Conservation (phyloP, 2,797 vertebrate species). For the Poecilia gillii region DNA sequence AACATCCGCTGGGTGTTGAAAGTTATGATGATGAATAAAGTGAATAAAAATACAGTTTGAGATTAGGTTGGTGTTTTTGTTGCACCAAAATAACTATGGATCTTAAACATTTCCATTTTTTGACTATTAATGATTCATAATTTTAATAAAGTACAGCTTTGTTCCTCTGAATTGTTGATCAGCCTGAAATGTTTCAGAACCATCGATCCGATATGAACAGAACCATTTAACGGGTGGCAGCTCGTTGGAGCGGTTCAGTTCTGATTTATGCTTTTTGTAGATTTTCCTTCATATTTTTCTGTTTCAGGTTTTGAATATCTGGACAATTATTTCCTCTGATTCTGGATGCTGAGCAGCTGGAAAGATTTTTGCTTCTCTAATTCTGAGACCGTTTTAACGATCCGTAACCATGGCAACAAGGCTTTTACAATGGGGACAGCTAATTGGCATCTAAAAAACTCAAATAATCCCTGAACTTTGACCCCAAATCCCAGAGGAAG, state of each 20-base stretch:
- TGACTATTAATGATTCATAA: not conserved
- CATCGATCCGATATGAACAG: too few relatives aligned
- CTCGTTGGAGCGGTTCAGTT: too few relatives aligned
- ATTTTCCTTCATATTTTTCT: too few relatives aligned
- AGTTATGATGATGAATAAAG: not conserved
- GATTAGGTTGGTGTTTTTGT: not conserved
- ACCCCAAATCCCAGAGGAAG: too few relatives aligned
- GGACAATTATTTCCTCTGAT: not conserved
- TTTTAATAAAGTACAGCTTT: not conserved
- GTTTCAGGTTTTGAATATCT: not conserved
- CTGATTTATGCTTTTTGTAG: too few relatives aligned
- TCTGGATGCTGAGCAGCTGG: not conserved
- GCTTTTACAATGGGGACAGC: too few relatives aligned
- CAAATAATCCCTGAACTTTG: not conserved
- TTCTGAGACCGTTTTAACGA: not conserved
- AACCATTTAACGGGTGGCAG: too few relatives aligned
- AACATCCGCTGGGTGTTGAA: not conserved
- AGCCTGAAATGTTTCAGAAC: too few relatives aligned
- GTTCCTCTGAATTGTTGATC: not conserved
- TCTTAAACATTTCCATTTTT: not conserved
- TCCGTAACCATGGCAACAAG: not conserved
- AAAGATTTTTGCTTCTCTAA: not conserved
- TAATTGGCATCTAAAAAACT: not conserved
- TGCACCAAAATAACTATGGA: not conserved
- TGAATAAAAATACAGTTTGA: not conserved